phyloP scores from a whole-genome alignment of 2,797 vertebrate species.

The Acanthis flammea region DNA sequence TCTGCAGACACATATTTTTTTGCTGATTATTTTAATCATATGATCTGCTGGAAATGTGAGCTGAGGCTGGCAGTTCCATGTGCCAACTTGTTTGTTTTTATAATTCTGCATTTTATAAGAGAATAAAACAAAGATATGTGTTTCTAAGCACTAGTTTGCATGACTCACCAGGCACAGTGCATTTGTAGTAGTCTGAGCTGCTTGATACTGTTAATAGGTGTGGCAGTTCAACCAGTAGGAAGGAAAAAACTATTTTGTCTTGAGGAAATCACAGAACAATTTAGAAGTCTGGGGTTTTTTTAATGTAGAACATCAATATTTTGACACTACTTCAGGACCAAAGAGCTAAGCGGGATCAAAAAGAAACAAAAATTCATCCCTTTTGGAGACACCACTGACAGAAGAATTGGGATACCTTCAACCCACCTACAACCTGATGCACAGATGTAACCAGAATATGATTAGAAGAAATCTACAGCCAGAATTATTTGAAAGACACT shows the following conservation, averaged over 20 bases:
- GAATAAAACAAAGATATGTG: constrained; percentile 49
- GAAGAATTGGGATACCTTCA: neutral
- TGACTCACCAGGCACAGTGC: constrained; percentile 8
- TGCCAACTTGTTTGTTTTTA: constrained; percentile 61
- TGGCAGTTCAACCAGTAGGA: neutral
- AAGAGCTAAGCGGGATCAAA: neutral
- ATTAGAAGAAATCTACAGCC: neutral
- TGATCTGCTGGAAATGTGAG: constrained; percentile 20
- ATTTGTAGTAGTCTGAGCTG: constrained; percentile 20
- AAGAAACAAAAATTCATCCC: neutral
- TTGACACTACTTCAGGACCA: neutral
- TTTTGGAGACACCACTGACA: neutral
- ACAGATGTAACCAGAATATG: neutral
- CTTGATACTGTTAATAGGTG: constrained; percentile 24
- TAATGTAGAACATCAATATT: neutral
- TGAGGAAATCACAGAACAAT: neutral
- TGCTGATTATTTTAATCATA: constrained; percentile 61
- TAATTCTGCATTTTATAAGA: constrained; percentile 54
- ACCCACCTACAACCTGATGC: rapidly evolving
- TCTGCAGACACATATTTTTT: constrained; percentile 29
- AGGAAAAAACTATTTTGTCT: neutral
- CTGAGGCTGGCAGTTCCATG: constrained; percentile 8
- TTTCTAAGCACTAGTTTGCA: constrained; percentile 35
- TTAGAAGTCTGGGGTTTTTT: neutral
- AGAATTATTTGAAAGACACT: neutral